Evolutionary conservation across 1,140 invertebrate genomes (phyloP).

Genomic region (Solenopsis invicta): DNA sequence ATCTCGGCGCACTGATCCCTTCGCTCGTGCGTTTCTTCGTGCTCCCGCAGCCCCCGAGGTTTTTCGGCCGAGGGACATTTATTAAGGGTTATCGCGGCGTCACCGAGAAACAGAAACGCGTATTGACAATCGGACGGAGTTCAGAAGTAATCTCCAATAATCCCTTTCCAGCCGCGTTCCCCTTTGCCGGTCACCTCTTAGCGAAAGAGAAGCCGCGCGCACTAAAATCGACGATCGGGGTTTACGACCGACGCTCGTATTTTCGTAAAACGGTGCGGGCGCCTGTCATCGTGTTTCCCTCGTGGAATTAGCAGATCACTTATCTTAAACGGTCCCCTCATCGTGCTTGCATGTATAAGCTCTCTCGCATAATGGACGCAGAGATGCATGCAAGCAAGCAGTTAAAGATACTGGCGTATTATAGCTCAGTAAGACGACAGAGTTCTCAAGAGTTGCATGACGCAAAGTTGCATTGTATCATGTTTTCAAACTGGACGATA

Average conservation of each 20-base stretch:
- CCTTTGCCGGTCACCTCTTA: constrained; percentile 8
- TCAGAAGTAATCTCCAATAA: constrained; percentile 79
- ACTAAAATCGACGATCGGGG: constrained; percentile 60
- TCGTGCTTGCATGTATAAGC: constrained; percentile 9
- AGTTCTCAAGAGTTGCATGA: background rate
- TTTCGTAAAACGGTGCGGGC: constrained; percentile 33
- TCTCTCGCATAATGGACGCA: background rate
- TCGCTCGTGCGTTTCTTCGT: constrained; percentile 74
- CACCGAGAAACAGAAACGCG: constrained; percentile 75
- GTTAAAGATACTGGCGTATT: constrained; percentile 37
- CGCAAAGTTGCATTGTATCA: constrained; percentile 11
- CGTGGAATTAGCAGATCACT: constrained; percentile 45
- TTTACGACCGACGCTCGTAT: constrained; percentile 59
- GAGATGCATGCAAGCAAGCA: constrained; percentile 20
- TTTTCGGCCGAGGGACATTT: constrained; percentile 77
- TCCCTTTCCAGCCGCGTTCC: constrained; percentile 59
- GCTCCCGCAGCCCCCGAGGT: constrained; percentile 66
- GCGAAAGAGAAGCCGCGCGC: background rate
- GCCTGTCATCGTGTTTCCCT: background rate
- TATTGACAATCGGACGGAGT: constrained; percentile 79
- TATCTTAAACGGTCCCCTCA: constrained; percentile 35
- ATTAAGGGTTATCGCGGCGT: constrained; percentile 79
- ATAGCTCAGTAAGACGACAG: constrained; percentile 7
- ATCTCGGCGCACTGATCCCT: constrained; percentile 75
- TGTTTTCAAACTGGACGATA: background rate